Evolutionary conservation across 2,888 invertebrate species (phyloP).

Genomic region (Tetragnatha montana): DNA sequence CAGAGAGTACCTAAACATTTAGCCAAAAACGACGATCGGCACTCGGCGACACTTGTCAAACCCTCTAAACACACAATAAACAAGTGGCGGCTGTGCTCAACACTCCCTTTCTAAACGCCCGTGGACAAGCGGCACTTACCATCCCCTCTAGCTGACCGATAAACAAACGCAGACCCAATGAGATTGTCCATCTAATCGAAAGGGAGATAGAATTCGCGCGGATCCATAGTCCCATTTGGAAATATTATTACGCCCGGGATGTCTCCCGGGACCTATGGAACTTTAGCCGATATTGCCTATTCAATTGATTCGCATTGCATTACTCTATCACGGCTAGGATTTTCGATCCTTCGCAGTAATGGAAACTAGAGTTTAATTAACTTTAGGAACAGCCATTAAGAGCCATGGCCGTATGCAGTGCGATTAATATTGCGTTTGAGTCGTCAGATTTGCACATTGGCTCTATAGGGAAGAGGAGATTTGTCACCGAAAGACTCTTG

Average conservation of each 20-base stretch:
- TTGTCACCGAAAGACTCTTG: not conserved
- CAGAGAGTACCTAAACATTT: no score
- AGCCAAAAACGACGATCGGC: no score
- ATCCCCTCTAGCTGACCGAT: not conserved
- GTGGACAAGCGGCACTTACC: not conserved
- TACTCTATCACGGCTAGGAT: not conserved
- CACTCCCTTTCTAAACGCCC: not conserved
- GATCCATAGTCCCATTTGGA: constrained; percentile 18
- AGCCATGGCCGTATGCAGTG: not conserved
- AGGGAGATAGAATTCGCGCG: not conserved
- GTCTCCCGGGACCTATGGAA: constrained; percentile 1
- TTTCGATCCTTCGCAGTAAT: not conserved
- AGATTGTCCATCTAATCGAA: not conserved
- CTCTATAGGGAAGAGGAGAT: not conserved
- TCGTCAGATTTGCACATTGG: constrained; percentile 1
- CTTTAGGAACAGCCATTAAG: constrained; percentile 22
- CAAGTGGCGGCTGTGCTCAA: no score
- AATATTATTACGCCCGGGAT: constrained; percentile 39
- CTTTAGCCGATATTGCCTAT: constrained; percentile 33
- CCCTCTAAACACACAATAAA: no score
- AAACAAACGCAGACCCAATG: not conserved
- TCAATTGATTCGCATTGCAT: constrained; percentile 23
- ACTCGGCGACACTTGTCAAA: no score
- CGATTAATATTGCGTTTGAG: not conserved
- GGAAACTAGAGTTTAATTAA: constrained; percentile 34